Conservation (phyloP, 2,113 vertebrate genomes). For the Litocranius walleri region DNA sequence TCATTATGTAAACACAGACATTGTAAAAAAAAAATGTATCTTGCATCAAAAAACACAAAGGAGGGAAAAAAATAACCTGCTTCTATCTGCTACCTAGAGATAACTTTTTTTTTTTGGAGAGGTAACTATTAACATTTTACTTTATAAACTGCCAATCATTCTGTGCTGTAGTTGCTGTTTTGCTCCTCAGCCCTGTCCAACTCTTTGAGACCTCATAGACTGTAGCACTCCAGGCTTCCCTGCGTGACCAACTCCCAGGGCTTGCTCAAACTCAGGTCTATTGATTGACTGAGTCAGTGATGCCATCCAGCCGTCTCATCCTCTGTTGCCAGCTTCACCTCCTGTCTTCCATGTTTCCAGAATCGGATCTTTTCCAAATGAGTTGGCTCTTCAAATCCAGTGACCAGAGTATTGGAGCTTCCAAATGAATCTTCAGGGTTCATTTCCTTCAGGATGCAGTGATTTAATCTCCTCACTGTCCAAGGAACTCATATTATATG, state of each 20-base stretch:
- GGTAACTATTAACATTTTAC: background rate
- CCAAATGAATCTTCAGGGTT: background rate
- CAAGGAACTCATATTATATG: background rate
- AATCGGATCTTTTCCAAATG: background rate
- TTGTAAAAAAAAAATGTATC: background rate
- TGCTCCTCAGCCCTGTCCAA: accelerated
- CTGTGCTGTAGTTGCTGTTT: background rate
- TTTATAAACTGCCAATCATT: background rate
- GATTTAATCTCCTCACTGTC: background rate
- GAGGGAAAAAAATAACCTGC: background rate
- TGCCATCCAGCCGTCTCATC: background rate
- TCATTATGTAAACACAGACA: background rate
- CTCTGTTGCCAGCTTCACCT: background rate
- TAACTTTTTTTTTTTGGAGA: background rate
- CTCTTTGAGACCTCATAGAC: background rate
- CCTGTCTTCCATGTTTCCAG: background rate
- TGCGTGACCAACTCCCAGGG: accelerated
- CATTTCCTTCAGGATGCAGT: background rate
- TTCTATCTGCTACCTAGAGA: background rate
- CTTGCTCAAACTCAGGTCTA: background rate
- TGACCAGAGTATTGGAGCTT: background rate
- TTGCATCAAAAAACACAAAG: background rate
- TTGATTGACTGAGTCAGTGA: accelerated
- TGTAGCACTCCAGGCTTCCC: background rate
- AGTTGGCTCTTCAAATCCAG: background rate